Percentiles rank a stretch among this genome's conserved stretches.
Evolutionary conservation across 1,140 invertebrate species (phyloP).

Genomic region (Campoletis sonorensis): DNA sequence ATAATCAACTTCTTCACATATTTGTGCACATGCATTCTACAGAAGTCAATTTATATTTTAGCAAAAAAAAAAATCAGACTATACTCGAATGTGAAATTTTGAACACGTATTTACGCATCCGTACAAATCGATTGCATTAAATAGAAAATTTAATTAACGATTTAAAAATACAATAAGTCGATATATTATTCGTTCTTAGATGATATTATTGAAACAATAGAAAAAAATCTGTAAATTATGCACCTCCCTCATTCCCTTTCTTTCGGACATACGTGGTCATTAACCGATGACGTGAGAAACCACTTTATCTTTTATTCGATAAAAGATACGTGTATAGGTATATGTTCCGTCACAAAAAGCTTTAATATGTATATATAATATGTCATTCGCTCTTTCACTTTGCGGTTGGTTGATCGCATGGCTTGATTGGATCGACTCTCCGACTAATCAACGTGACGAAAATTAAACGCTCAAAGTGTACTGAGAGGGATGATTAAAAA

Average conservation of each 20-base stretch:
- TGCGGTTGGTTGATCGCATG: background rate
- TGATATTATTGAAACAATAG: too few species aligned
- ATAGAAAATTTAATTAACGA: background rate
- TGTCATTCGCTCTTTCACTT: background rate
- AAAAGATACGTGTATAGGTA: background rate
- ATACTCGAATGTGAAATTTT: too few species aligned
- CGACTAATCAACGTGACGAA: constrained; percentile 4
- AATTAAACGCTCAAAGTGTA: constrained; percentile 8
- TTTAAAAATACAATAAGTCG: background rate
- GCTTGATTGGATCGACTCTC: constrained; percentile 11
- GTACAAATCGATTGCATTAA: background rate
- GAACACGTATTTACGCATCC: background rate
- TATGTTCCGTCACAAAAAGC: background rate
- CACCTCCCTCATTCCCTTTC: too few species aligned
- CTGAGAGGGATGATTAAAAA: constrained; percentile 9
- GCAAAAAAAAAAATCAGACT: background rate
- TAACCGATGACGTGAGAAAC: background rate
- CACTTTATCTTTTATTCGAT: background rate
- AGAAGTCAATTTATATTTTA: background rate
- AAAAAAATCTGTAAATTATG: too few species aligned
- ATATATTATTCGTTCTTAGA: too few species aligned
- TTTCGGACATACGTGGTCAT: background rate
- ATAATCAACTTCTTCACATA: background rate
- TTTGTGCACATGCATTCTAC: background rate
- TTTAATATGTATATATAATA: background rate